Evolutionary conservation across 2,888 invertebrate genomes (phyloP).

Genomic region (Dasysyrphus albostriatus): DNA sequence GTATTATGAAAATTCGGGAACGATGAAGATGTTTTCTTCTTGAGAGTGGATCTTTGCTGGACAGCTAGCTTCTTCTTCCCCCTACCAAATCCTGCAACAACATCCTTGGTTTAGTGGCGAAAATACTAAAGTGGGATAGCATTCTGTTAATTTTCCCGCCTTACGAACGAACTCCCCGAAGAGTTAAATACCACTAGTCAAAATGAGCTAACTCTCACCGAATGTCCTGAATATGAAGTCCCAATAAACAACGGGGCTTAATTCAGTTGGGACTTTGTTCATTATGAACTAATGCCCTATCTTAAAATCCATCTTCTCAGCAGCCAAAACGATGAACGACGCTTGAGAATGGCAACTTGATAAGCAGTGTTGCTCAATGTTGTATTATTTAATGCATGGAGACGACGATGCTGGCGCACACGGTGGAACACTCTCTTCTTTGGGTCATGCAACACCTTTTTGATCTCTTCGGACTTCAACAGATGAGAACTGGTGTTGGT

Average conservation of each 20-base stretch:
- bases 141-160: conserved; percentile 87
- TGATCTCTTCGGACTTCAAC: conserved; percentile 97
- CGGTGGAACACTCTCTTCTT: conserved; percentile 91
- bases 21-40: conserved; percentile 77
- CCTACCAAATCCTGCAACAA: conserved; percentile 80
- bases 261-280: too few relatives aligned
- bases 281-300: too few relatives aligned
- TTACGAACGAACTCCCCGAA: too few relatives aligned
- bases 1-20: conserved; percentile 67
- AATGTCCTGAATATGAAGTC: too few relatives aligned
- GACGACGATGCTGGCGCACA: conserved; percentile 95
- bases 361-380: conserved; percentile 87
- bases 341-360: conserved; percentile 94
- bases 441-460: conserved; percentile 94
- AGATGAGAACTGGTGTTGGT: conserved; percentile 97
- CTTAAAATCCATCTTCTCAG: too few relatives aligned
- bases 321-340: conserved; percentile 91
- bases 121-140: conserved; percentile 83
- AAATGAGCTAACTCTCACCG: too few relatives aligned
- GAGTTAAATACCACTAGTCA: too few relatives aligned
- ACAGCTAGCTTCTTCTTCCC: conserved; percentile 81
- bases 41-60: conserved; percentile 79
- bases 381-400: conserved; percentile 97
- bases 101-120: conserved; percentile 81
- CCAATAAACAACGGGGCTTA: too few relatives aligned